Conservation (phyloP, 37 sponge, comb jelly and placozoan genomes). For the Spongilla lacustris region DNA sequence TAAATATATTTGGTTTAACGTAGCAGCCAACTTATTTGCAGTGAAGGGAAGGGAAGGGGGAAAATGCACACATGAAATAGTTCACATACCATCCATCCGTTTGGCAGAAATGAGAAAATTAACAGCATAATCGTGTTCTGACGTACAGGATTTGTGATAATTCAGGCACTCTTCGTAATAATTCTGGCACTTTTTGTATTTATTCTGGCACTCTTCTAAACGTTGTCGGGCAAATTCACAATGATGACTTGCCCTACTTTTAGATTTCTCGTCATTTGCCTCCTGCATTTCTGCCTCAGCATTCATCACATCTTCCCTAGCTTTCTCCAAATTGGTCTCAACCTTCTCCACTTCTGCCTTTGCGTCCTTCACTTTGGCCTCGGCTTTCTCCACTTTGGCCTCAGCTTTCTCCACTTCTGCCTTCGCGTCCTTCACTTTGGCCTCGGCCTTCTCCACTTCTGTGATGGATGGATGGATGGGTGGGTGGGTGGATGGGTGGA, state of each 20-base stretch:
- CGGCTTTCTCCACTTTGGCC: neutral
- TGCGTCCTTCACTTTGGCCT: neutral
- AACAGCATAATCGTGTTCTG: neutral
- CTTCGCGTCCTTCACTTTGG: neutral
- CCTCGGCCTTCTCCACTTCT: neutral
- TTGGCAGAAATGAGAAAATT: neutral
- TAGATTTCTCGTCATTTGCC: neutral
- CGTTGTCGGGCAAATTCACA: neutral
- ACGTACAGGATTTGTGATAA: neutral
- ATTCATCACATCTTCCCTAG: neutral
- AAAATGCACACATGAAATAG: slow-evolving; percentile 1
- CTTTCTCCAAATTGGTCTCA: neutral
- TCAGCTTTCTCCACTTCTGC: neutral
- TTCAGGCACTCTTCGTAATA: neutral
- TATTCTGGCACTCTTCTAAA: neutral
- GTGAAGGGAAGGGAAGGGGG: slow-evolving; percentile 1
- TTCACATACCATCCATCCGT: neutral
- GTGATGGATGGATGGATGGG: too few species aligned
- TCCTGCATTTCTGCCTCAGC: neutral
- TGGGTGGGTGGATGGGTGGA: too few species aligned
- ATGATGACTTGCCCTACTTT: neutral
- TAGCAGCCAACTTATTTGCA: neutral
- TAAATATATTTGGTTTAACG: slow-evolving; percentile 1
- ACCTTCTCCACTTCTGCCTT: neutral
- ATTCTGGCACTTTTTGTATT: neutral